Percentiles rank a stretch among this genome's conserved stretches.
Evolutionary conservation across 37 sponge, comb jelly and placozoan genomes (phyloP).

Genomic region (Petrosia ficiformis): DNA sequence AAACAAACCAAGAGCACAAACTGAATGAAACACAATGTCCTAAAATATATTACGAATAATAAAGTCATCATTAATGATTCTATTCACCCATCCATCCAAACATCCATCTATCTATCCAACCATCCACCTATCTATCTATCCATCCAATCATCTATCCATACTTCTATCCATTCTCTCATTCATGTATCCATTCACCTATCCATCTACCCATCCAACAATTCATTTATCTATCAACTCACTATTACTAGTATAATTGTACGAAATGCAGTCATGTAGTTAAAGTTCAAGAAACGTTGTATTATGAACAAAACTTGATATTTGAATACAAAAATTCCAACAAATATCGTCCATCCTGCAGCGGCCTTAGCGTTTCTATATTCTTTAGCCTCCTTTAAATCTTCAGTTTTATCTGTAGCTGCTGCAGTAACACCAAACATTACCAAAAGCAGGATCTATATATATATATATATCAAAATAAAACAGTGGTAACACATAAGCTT

Average conservation of each 20-base stretch:
- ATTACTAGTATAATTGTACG: background rate
- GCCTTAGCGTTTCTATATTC: background rate
- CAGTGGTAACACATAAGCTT: no score
- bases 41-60: background rate
- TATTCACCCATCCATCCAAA: no score
- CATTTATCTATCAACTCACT: no score
- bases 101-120: no score
- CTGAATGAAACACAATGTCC: background rate
- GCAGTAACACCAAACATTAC: background rate
- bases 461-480: no score
- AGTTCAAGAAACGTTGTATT: slow-evolving; percentile 22
- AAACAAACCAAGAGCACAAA: background rate
- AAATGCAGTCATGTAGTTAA: background rate
- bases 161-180: no score
- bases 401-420: background rate
- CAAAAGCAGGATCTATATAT: background rate
- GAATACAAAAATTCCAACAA: slow-evolving; percentile 7
- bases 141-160: no score
- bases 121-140: no score
- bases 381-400: background rate
- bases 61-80: background rate
- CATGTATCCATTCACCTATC: no score
- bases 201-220: no score
- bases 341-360: slow-evolving; percentile 11
- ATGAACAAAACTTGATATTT: background rate